Conservation (phyloP, 2,113 vertebrate species). For the Siphamia tubifer region DNA sequence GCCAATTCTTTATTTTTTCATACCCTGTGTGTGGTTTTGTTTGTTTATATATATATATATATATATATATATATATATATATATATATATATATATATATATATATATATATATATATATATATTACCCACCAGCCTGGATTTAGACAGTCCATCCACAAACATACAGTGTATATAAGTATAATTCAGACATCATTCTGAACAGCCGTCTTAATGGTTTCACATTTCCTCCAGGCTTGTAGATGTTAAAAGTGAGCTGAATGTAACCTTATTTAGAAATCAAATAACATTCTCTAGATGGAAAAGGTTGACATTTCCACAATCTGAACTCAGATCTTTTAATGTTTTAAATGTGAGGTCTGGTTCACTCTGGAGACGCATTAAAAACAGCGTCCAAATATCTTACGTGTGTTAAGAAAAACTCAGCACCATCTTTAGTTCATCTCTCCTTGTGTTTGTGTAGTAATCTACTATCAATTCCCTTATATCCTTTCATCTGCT, state of each 20-base stretch:
- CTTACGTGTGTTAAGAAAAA: neutral
- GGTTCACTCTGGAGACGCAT: neutral
- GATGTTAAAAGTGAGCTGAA: slow-evolving; percentile 44
- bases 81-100: no score
- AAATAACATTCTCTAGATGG: slow-evolving; percentile 5
- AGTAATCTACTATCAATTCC: neutral
- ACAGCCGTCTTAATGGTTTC: slow-evolving; percentile 33
- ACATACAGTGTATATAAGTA: neutral
- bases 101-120: no score
- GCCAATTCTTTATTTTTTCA: slow-evolving; percentile 15
- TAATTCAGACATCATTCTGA: slow-evolving; percentile 19
- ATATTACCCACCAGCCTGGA: neutral
- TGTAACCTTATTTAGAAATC: slow-evolving; percentile 31
- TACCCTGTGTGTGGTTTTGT: neutral
- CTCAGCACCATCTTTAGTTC: neutral
- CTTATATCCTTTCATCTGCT: slow-evolving; percentile 10
- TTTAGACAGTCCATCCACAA: no score
- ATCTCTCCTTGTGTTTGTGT: slow-evolving; percentile 4
- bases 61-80: no score
- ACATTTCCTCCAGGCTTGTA: slow-evolving; percentile 25
- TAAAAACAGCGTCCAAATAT: neutral
- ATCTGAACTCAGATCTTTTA: slow-evolving; percentile 5
- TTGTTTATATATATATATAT: no score
- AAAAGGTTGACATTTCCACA: slow-evolving; percentile 15
- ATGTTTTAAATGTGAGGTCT: slow-evolving; percentile 7